Conservation (phyloP, 2,888 invertebrate species). For the Lomographa bimaculata region DNA sequence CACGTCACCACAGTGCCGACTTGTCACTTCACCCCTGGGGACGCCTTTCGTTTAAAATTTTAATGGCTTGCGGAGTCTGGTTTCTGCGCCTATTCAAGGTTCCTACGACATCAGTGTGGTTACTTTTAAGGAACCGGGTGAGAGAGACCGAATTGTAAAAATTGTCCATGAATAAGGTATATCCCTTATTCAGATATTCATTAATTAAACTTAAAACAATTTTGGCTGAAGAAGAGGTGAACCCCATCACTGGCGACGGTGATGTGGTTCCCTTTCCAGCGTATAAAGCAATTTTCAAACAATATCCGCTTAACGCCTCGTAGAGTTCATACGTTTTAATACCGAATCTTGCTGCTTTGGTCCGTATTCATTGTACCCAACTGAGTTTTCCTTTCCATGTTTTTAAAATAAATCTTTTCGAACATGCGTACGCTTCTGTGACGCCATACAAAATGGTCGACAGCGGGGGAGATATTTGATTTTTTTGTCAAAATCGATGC, state of each 20-base stretch:
- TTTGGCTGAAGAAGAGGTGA: conserved; percentile 7
- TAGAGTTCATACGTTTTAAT: conserved; percentile 9
- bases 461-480: no score
- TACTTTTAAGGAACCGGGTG: conserved; percentile 18
- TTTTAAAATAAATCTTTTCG: no score
- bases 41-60: conserved; percentile 7
- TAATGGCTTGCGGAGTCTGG: conserved; percentile 9
- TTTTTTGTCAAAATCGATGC: no score
- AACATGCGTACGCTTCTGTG: no score
- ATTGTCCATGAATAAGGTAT: conserved; percentile 28
- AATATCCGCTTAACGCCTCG: conserved; percentile 5
- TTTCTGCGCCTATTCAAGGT: conserved; percentile 8
- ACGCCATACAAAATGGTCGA: no score
- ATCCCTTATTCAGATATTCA: conserved; percentile 25
- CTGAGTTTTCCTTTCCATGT: not conserved
- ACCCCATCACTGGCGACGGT: conserved; percentile 3
- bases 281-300: conserved; percentile 2
- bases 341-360: conserved; percentile 13
- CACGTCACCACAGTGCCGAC: conserved; percentile 24
- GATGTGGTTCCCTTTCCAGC: no score
- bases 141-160: conserved; percentile 23
- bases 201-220: conserved; percentile 17
- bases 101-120: conserved; percentile 27
- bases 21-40: conserved; percentile 11
- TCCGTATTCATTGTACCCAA: not conserved